These are phyloP conservation scores for Epinotia ramella DNA, from an alignment of 2,888 invertebrate species.

Conservation along the genomic window DNA sequence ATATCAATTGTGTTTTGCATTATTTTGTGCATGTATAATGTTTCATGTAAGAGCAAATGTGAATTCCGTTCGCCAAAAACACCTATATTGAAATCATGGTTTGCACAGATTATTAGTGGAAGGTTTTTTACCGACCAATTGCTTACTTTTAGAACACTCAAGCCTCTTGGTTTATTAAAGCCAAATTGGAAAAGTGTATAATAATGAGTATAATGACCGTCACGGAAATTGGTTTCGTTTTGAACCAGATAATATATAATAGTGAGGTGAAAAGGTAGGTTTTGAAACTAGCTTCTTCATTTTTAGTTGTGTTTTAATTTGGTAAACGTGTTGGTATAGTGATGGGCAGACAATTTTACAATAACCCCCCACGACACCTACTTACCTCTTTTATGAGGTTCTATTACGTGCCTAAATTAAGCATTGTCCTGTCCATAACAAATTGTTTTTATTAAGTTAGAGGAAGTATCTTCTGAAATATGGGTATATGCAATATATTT, in stretches of 20 bases:
- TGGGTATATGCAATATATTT: slow-evolving; percentile 27
- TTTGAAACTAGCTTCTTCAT: not conserved
- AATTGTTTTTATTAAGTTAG: not conserved
- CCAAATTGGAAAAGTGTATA: not conserved
- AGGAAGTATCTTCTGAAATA: slow-evolving; percentile 8
- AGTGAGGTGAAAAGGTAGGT: not conserved
- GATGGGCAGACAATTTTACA: not conserved
- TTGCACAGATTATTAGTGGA: slow-evolving; percentile 1
- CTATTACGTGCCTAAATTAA: not conserved
- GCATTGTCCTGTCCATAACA: not conserved
- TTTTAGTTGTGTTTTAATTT: not conserved
- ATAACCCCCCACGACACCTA: not conserved
- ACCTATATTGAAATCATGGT: slow-evolving; percentile 12
- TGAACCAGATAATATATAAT: not conserved
- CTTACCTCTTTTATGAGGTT: not conserved
- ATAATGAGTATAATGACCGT: too few relatives aligned
- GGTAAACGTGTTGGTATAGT: too few relatives aligned
- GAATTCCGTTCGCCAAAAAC: slow-evolving; percentile 12
- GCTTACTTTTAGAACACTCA: slow-evolving; percentile 10
- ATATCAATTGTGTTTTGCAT: slow-evolving; percentile 53
- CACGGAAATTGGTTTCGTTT: not conserved
- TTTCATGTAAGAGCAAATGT: slow-evolving; percentile 15
- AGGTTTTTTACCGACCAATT: not conserved
- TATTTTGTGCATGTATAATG: slow-evolving; percentile 23
- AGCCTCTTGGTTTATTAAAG: not conserved